Base-by-base conservation (phyloP, 2,888 invertebrate genomes). In the Synergus umbraculus region DNA sequence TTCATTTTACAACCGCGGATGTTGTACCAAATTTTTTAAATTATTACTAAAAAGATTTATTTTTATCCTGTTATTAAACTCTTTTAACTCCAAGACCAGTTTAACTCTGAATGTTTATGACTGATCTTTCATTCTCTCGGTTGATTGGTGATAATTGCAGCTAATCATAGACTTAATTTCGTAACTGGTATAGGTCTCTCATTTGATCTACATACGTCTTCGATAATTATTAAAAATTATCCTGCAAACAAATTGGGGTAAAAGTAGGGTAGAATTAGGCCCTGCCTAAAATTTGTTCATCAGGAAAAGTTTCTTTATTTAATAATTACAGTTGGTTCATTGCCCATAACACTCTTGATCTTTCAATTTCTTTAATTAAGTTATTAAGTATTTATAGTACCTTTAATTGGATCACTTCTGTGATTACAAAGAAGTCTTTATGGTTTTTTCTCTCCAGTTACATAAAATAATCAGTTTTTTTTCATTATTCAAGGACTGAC, bases 81-180 rank as follows among this genome's bases (percentile, higher is more conserved):
- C 64, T 4, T 43, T 15, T n/a, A 18, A 18, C 18, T 67, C 15
- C 22, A 60, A 60, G 12, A 22, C 60, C 18, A 18, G 10, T 67
- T 67, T 10, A n/a, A 46, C 44, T 46, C 10, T 67, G 2, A 44
- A 43, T 67, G 15, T 12, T 67, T n/a, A 67, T 44, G 44, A 44
- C 44, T 46, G 60, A 67, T 66, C 43, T 12, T 60, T 60, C 12
- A 29, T 29, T 29, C 60, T 22, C 2, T 22, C 12, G 10, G 60
- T 67, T 67, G 67, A 67, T 67, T 67, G 67, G 5, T 46, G 67
- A 67, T 67, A 67, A 67, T 67, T 67, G 44, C 43, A 46, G 67
- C 13, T 67, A 44, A 67, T 67, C 10, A 43, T 43, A 2, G 44
- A 67, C 41, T 66, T 18, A 7, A n/a, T 66, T 67, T 67, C 22